These are phyloP conservation scores for Scomber colias DNA, from an alignment of 2,113 vertebrate species.

Conservation along the genomic window DNA sequence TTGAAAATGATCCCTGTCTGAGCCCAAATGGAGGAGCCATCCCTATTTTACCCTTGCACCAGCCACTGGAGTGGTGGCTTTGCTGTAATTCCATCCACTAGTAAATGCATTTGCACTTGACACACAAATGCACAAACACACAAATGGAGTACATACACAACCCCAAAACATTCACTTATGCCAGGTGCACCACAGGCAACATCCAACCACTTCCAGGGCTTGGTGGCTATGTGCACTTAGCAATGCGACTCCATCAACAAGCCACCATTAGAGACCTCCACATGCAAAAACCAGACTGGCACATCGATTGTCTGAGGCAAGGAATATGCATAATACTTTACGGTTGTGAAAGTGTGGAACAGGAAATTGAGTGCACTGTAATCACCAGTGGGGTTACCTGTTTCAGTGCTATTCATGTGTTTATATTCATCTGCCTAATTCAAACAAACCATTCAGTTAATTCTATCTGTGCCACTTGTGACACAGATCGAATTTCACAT, in stretches of 20 bases:
- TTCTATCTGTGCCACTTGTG: conserved; percentile 1
- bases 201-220: conserved; percentile 47
- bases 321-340: conserved; percentile 46
- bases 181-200: conserved; percentile 37
- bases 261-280: conserved; percentile 73
- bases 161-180: conserved; percentile 49
- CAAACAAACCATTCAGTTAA: conserved; percentile 20
- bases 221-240: conserved; percentile 74
- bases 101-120: conserved; percentile 69
- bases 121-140: conserved; percentile 29
- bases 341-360: conserved; percentile 42
- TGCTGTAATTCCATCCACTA: conserved; percentile 68
- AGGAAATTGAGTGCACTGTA: conserved; percentile 33
- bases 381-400: conserved; percentile 43
- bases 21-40: conserved; percentile 59
- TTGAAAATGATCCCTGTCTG: conserved; percentile 71
- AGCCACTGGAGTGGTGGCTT: conserved; percentile 32
- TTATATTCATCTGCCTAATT: conserved; percentile 15
- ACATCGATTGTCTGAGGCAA: conserved; percentile 58
- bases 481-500: conserved; percentile 23
- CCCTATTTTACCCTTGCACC: conserved; percentile 44
- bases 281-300: conserved; percentile 59
- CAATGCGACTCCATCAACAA: conserved; percentile 67
- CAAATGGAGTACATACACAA: conserved; percentile 13
- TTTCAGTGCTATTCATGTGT: conserved; percentile 31